A percentile compares a stretch with the other conserved stretches of the same genome.
Evolutionary conservation across 2,113 vertebrate genomes (phyloP).

Genomic region (Lamprologus callipterus): DNA sequence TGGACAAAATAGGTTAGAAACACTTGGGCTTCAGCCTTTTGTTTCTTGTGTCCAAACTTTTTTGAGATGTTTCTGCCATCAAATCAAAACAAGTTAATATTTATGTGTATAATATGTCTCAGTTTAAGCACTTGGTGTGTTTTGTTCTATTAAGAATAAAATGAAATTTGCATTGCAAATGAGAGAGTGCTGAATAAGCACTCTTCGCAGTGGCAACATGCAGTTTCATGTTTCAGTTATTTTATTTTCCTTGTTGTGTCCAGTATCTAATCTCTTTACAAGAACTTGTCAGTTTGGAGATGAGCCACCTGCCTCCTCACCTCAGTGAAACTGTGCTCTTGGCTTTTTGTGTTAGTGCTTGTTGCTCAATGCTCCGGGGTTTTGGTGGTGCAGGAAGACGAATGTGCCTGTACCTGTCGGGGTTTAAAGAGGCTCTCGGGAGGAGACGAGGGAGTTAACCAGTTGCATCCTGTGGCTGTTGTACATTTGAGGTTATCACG

Average conservation of each 20-base stretch:
- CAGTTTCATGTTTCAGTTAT: background rate
- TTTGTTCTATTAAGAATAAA: background rate
- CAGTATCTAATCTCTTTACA: background rate
- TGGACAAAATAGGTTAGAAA: background rate
- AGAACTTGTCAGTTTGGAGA: slow-evolving; percentile 22
- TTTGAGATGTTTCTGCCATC: background rate
- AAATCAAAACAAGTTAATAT: background rate
- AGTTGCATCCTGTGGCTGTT: background rate
- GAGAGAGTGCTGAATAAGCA: fast-evolving
- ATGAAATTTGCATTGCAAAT: background rate
- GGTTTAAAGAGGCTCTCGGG: background rate
- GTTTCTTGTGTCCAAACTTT: background rate
- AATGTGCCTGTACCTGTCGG: background rate
- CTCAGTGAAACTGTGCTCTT: background rate
- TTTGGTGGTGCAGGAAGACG: background rate
- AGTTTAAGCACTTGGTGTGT: background rate
- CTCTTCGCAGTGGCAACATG: background rate
- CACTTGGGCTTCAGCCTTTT: background rate
- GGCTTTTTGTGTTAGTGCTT: slow-evolving; percentile 23
- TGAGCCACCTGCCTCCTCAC: background rate
- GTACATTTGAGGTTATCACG: background rate
- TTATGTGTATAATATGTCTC: background rate
- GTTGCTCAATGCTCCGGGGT: slow-evolving; percentile 2
- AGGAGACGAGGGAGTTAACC: background rate
- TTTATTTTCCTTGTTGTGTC: background rate